Conservation (phyloP, 2,888 invertebrate genomes). For the Hyalella azteca region DNA sequence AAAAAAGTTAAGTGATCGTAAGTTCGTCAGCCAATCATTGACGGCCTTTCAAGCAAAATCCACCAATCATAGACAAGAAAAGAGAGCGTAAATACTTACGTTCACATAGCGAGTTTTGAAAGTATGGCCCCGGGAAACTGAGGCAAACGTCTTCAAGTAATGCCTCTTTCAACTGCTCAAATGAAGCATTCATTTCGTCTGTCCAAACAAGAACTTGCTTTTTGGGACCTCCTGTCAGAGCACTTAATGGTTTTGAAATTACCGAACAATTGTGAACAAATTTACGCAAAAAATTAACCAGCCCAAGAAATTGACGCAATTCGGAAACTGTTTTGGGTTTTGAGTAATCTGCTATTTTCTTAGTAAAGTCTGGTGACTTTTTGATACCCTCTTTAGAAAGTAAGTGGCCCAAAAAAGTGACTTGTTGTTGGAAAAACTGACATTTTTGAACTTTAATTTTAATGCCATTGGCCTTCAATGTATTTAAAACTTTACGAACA, state of each 20-base stretch:
- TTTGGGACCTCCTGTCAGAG: neutral
- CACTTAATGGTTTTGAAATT: neutral
- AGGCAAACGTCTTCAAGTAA: too few species aligned
- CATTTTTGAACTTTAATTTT: constrained; percentile 4
- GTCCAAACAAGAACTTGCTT: neutral
- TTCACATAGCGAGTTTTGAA: too few species aligned
- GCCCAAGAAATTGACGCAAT: neutral
- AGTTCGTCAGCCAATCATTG: too few species aligned
- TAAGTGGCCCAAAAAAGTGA: neutral
- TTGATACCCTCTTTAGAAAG: neutral
- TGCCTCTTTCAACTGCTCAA: too few species aligned
- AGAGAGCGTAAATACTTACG: too few species aligned
- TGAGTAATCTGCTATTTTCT: neutral
- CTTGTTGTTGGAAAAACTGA: neutral
- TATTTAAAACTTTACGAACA: neutral
- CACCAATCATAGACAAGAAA: too few species aligned
- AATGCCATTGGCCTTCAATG: neutral
- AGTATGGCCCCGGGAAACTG: too few species aligned
- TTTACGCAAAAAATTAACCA: neutral
- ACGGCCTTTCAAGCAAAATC: too few species aligned
- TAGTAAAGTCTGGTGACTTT: neutral
- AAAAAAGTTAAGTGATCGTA: too few species aligned
- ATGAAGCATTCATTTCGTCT: neutral
- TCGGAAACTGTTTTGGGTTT: neutral
- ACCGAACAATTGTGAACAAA: neutral